A percentile compares a stretch with the other conserved stretches of the same genome.
These are phyloP conservation scores for Oxytorus armatus DNA, from an alignment of 2,888 invertebrate genomes.

Conservation along the genomic window DNA sequence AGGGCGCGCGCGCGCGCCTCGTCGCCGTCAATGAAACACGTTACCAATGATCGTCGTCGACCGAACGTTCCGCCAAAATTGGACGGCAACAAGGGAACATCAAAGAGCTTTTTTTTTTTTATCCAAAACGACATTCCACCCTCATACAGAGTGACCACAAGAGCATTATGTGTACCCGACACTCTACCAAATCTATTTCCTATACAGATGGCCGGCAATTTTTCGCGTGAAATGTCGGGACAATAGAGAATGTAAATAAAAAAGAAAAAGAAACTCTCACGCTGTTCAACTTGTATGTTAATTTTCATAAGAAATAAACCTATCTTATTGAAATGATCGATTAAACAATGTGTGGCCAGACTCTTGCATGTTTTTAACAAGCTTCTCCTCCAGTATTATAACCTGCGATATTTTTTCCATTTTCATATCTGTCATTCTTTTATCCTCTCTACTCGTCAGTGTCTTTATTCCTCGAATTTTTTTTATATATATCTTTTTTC, in stretches of 20 bases:
- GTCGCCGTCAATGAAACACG: too few species aligned
- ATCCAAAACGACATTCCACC: constrained; percentile 16
- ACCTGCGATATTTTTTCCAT: too few species aligned
- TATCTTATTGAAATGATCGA: too few species aligned
- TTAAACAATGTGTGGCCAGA: too few species aligned
- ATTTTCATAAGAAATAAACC: too few species aligned
- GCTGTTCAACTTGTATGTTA: not conserved
- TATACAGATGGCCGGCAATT: constrained; percentile 7
- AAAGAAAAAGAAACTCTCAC: not conserved
- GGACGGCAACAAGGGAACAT: constrained; percentile 34
- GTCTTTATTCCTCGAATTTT: too few species aligned
- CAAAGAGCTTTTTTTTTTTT: constrained; percentile 42
- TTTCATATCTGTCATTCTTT: too few species aligned
- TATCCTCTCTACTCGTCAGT: too few species aligned
- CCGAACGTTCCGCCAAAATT: constrained; percentile 68
- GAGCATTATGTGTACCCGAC: not conserved
- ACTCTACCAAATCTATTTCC: not conserved
- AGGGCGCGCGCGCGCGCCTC: not conserved
- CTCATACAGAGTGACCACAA: constrained; percentile 20
- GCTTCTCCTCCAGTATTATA: too few species aligned
- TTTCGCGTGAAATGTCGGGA: not conserved
- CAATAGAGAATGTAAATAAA: not conserved
- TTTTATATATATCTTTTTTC: too few species aligned
- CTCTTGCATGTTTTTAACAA: too few species aligned
- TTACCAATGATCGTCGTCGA: constrained; percentile 34